These are phyloP conservation scores for Drosophila navojoa DNA, from an alignment of 1,140 invertebrate species.

Conservation along the genomic window DNA sequence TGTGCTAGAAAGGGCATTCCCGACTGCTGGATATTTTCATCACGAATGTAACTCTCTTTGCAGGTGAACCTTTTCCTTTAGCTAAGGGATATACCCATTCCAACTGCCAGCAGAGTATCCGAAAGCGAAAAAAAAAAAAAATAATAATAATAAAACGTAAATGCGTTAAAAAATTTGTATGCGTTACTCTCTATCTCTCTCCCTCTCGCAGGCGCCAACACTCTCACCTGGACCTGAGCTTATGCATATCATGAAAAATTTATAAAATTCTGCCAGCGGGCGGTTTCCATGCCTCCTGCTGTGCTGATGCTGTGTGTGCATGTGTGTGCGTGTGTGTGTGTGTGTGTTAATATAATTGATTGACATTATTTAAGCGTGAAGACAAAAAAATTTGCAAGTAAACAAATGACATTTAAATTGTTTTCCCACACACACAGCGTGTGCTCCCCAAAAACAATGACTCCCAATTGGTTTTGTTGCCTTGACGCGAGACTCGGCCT, in stretches of 20 bases:
- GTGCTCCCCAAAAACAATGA: slow-evolving; percentile 27
- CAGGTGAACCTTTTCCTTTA: background rate
- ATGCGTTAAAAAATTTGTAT: slow-evolving; percentile 42
- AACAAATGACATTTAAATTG: slow-evolving; percentile 67
- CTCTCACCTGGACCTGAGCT: slow-evolving; percentile 21
- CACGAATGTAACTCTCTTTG: background rate
- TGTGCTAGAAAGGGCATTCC: background rate
- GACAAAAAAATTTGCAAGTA: slow-evolving; percentile 43
- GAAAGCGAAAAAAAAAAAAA: background rate
- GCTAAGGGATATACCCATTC: background rate
- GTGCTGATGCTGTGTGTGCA: background rate
- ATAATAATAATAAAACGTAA: slow-evolving; percentile 43
- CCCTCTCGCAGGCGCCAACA: slow-evolving; percentile 3
- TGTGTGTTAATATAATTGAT: slow-evolving; percentile 73
- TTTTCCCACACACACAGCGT: slow-evolving; percentile 8
- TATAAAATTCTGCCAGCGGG: slow-evolving; percentile 53
- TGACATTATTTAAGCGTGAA: slow-evolving; percentile 70
- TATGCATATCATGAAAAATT: slow-evolving; percentile 67
- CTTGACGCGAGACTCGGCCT: background rate
- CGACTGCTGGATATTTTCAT: background rate
- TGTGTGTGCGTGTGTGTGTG: slow-evolving; percentile 25
- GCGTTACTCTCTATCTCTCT: slow-evolving; percentile 15
- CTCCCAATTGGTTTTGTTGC: slow-evolving; percentile 1
- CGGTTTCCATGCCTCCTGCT: slow-evolving; percentile 19
- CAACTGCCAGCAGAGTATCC: background rate